Conservation (phyloP, 2,113 vertebrate species). For the Bubo bubo region DNA sequence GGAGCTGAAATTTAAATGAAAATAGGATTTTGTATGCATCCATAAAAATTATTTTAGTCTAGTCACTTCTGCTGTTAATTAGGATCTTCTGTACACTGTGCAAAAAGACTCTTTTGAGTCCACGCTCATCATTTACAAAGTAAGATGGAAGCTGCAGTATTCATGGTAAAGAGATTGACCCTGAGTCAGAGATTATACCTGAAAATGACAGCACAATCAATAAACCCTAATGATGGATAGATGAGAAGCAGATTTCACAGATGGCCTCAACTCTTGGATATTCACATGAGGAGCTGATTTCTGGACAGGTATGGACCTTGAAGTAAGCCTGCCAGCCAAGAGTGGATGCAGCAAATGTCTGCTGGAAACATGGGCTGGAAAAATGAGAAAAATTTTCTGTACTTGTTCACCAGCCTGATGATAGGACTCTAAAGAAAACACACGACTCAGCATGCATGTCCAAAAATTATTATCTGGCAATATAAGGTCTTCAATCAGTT, state of each 20-base stretch:
- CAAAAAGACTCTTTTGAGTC: background rate
- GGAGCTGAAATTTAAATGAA: background rate
- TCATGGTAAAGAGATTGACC: background rate
- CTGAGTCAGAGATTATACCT: conserved; percentile 14
- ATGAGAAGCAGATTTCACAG: conserved; percentile 39
- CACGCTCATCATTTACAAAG: background rate
- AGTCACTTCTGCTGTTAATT: background rate
- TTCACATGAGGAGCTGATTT: background rate
- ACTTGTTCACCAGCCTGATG: background rate
- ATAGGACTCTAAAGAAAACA: background rate
- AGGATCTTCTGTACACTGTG: background rate
- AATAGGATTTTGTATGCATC: background rate
- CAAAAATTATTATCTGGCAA: background rate
- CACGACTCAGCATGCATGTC: background rate
- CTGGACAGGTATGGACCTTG: background rate
- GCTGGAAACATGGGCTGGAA: background rate
- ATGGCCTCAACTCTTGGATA: background rate
- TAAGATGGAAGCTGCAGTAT: background rate
- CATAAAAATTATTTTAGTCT: background rate
- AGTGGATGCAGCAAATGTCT: background rate
- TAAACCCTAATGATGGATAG: conserved; percentile 29
- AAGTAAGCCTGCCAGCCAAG: background rate
- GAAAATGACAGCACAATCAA: conserved; percentile 51
- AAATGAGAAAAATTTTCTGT: background rate
- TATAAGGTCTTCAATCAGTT: background rate